A percentile compares a stretch with the other conserved stretches of the same genome.
Conservation (phyloP, 1,140 invertebrate species). For the Archegozetes longisetosus region DNA sequence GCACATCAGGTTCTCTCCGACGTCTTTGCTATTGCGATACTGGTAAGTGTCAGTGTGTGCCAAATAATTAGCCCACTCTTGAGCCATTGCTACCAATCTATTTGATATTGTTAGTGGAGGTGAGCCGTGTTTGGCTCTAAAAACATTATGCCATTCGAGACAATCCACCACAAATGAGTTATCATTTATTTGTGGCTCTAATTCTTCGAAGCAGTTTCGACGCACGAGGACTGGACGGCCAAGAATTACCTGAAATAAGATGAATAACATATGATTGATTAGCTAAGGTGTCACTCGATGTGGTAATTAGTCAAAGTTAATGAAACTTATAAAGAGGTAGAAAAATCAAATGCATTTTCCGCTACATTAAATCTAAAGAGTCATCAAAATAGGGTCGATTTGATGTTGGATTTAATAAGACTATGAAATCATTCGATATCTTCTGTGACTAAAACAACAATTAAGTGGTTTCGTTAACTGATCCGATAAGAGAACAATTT, state of each 20-base stretch:
- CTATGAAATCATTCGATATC: too few species aligned
- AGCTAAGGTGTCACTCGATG: too few species aligned
- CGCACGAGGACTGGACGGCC: not conserved
- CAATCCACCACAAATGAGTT: not conserved
- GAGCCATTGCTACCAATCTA: slow-evolving; percentile 54
- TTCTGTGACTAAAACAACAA: too few species aligned
- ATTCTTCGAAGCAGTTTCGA: slow-evolving; percentile 21
- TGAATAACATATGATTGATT: too few species aligned
- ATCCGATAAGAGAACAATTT: too few species aligned
- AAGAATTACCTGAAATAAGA: not conserved
- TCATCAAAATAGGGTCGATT: too few species aligned
- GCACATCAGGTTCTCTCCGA: slow-evolving; percentile 53
- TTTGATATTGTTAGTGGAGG: slow-evolving; percentile 50
- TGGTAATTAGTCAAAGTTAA: too few species aligned
- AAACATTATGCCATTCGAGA: slow-evolving; percentile 59
- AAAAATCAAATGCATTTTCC: too few species aligned
- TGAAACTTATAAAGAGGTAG: too few species aligned
- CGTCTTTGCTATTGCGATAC: slow-evolving; percentile 45
- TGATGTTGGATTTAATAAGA: too few species aligned
- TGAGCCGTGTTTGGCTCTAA: slow-evolving; percentile 49
- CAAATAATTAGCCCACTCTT: slow-evolving; percentile 69
- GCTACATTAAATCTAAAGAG: too few species aligned
- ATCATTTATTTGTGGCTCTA: not conserved
- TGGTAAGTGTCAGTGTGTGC: slow-evolving; percentile 58
- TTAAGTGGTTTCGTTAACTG: too few species aligned